phyloP scores from a whole-genome alignment of 2,797 vertebrate genomes.

The Anabas testudineus region DNA sequence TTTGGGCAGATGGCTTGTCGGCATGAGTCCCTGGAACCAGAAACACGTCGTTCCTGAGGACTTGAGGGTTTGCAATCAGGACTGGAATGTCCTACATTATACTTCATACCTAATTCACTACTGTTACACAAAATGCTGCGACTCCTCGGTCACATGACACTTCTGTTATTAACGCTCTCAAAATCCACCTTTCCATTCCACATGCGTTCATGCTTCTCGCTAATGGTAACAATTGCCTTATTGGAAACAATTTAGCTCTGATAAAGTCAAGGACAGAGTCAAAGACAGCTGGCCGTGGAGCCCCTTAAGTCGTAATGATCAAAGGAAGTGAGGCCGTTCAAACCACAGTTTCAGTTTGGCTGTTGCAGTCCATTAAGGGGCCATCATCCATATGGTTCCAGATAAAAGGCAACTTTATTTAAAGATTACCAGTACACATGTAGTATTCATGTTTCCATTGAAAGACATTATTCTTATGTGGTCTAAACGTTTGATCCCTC shows the following conservation, averaged over 20 bases:
- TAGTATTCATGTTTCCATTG: constrained; percentile 14
- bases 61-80: constrained; percentile 56
- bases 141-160: constrained; percentile 25
- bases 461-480: constrained; percentile 4
- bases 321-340: constrained; percentile 56
- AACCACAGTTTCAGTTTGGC: constrained; percentile 65
- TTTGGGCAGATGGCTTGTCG: constrained; percentile 61
- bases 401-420: constrained; percentile 54
- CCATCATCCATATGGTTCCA: constrained; percentile 53
- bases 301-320: constrained; percentile 64
- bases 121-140: constrained; percentile 36
- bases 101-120: constrained; percentile 41
- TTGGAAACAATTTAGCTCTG: constrained; percentile 69
- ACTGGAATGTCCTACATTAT: constrained; percentile 48
- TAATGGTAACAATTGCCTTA: constrained; percentile 68
- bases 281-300: constrained; percentile 44
- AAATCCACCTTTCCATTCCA: constrained; percentile 53
- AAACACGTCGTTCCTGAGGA: constrained; percentile 38
- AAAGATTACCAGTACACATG: constrained; percentile 20
- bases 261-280: constrained; percentile 71
- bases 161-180: constrained; percentile 60
- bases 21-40: constrained; percentile 58
- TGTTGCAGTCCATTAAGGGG: constrained; percentile 61
- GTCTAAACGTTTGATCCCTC: neutral
- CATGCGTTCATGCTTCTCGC: constrained; percentile 54